Base-by-base conservation (phyloP, 2,888 invertebrate genomes). In the Ornithoptera alexandrae region DNA sequence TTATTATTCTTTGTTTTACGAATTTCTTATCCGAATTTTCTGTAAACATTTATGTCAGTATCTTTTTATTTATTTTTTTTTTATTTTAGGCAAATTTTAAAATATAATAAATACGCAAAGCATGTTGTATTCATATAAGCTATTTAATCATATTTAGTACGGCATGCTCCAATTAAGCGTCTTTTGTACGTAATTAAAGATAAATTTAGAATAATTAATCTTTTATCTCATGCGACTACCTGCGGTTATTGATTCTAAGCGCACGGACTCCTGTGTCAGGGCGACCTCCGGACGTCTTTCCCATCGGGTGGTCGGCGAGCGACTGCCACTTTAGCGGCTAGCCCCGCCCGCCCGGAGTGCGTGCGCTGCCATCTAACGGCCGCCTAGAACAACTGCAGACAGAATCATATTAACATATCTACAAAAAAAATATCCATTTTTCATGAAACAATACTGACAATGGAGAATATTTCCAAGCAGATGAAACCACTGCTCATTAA, bases 281-380 rank as follows among this genome's bases (percentile, higher is more conserved):
- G 67, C 91, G 87, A 72, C 92, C 91, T 72, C 89, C 90, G 71
- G 92, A 92, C 80, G 92, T 91, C 88, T 92, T 92, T 81, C 92
- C 92, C 92, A 92, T 92, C 84, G 85, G 87, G 81, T 78, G 81
- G 78, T 79, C 79, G 81, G 79, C 79, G 78, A 76, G 77, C 81
- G 78, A 80, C 84, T 81, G 77, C 72, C 77, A 72, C 77, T 78
- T 77, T 79, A 77, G 78, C 81, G 77, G 75, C 77, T 81, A 78
- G 77, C 79, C 81, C 77, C 81, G 81, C 76, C 76, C 79, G 74
- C 74, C 77, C 74, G 76, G 69, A 61, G 72, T 57, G 69, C 74
- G 71, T 72, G 73, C 72, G 73, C 76, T 80, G 82, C 79, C 82
- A 86, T 85, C 83, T 80, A 79, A 74, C 74, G 78, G 72, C 74